Conservation (phyloP, 2,888 invertebrate species). For the Drosophila pegasa region DNA sequence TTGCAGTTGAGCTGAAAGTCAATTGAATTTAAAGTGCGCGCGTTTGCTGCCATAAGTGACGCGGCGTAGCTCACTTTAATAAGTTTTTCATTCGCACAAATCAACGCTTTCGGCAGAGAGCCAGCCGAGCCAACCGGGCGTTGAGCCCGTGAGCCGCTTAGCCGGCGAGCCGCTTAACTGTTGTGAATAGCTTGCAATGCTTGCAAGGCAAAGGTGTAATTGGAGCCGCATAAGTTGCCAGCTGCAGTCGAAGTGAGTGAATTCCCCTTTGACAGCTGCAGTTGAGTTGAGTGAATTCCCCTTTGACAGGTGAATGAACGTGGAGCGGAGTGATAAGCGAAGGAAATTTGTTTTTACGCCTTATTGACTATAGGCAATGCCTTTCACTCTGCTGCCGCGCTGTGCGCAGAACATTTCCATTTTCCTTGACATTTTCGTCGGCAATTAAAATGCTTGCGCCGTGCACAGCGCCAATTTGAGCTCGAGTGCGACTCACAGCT, state of each 20-base stretch:
- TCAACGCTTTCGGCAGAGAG: slow-evolving; percentile 10
- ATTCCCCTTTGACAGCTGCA: slow-evolving; percentile 14
- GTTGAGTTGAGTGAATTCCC: neutral
- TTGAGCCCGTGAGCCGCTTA: neutral
- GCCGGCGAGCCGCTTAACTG: slow-evolving; percentile 3
- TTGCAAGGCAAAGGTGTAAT: slow-evolving; percentile 20
- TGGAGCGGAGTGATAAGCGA: slow-evolving; percentile 3
- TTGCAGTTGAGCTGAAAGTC: slow-evolving; percentile 18
- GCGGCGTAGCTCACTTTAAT: slow-evolving; percentile 22
- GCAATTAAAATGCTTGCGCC: slow-evolving; percentile 73
- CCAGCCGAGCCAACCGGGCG: neutral
- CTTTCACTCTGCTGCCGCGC: slow-evolving; percentile 35
- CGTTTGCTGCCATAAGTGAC: slow-evolving; percentile 49
- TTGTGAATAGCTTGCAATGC: slow-evolving; percentile 23
- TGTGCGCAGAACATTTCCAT: slow-evolving; percentile 37
- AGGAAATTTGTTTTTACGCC: neutral
- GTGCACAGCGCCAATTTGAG: slow-evolving; percentile 31
- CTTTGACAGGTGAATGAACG: slow-evolving; percentile 33
- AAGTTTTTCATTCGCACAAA: slow-evolving; percentile 31
- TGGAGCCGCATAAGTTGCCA: slow-evolving; percentile 37
- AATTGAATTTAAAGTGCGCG: slow-evolving; percentile 53
- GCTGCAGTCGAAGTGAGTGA: slow-evolving; percentile 14
- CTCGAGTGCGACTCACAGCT: slow-evolving; percentile 34
- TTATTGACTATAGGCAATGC: neutral
- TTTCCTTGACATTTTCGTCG: slow-evolving; percentile 59